Conservation (phyloP, 2,888 invertebrate genomes). For the Periphyllus acericola region DNA sequence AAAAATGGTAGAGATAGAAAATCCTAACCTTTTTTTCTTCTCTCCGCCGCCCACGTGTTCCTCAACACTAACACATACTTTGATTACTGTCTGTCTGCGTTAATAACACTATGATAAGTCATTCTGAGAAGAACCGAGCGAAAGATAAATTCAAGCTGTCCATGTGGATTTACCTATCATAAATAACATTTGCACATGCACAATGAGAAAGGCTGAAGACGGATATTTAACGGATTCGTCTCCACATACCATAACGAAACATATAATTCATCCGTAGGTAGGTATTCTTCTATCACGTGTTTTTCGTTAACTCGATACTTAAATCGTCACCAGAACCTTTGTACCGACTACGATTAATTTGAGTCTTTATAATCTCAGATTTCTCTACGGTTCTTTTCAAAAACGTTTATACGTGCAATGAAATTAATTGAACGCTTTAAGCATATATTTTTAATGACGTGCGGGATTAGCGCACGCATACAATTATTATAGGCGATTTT, state of each 20-base stretch:
- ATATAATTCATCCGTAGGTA: slow-evolving; percentile 27
- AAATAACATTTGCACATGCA: slow-evolving; percentile 41
- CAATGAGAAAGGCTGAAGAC: slow-evolving; percentile 23
- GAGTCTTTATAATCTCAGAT: neutral
- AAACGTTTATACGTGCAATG: neutral
- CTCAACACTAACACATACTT: slow-evolving; percentile 24
- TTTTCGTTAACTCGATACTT: neutral
- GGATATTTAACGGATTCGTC: slow-evolving; percentile 30
- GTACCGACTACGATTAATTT: slow-evolving; percentile 22
- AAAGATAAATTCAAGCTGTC: slow-evolving; percentile 53
- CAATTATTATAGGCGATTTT: neutral
- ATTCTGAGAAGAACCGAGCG: neutral
- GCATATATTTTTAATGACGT: neutral
- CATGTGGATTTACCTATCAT: slow-evolving; percentile 55
- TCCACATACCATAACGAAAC: slow-evolving; percentile 9
- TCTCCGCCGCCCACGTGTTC: no score
- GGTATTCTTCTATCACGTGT: slow-evolving; percentile 18
- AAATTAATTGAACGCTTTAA: neutral
- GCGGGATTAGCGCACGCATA: neutral
- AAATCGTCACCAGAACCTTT: neutral
- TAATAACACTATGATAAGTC: slow-evolving; percentile 55
- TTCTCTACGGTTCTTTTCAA: neutral
- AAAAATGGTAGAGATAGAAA: slow-evolving; percentile 22
- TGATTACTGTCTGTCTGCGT: slow-evolving; percentile 52
- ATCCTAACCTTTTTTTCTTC: slow-evolving; percentile 39